These are phyloP conservation scores for Eublepharis macularius DNA, from an alignment of 2,113 vertebrate species.

Conservation along the genomic window DNA sequence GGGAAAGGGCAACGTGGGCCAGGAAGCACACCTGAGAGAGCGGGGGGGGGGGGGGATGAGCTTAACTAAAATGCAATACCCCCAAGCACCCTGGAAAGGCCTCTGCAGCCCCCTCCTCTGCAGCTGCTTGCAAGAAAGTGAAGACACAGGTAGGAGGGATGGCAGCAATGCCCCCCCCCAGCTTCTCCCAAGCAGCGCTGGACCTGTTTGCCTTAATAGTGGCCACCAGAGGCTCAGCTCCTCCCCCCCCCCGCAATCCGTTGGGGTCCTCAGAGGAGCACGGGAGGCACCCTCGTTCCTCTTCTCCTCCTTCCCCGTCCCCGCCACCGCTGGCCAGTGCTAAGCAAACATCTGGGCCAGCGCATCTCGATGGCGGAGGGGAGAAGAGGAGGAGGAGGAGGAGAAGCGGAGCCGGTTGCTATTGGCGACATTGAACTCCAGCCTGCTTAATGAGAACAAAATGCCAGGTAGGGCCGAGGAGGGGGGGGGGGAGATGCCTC, in stretches of 20 bases:
- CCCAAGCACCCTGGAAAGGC: background rate
- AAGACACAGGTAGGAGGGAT: slow-evolving; percentile 41
- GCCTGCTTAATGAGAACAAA: slow-evolving; percentile 11
- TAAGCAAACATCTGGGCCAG: slow-evolving; percentile 16
- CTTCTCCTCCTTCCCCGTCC: too few species aligned
- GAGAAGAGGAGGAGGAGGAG: background rate
- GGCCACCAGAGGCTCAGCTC: slow-evolving; percentile 27
- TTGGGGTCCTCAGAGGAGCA: slow-evolving; percentile 51
- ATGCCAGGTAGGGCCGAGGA: background rate
- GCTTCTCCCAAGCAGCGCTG: slow-evolving; percentile 20
- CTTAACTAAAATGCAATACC: background rate
- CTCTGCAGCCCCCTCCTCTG: slow-evolving; percentile 25
- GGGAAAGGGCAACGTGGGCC: background rate
- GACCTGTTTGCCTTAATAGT: slow-evolving; percentile 16
- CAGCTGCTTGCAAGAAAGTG: slow-evolving; percentile 61
- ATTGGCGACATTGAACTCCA: background rate
- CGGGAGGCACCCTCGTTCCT: too few species aligned
- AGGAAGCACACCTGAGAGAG: background rate
- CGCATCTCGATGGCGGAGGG: background rate
- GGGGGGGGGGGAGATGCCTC: background rate
- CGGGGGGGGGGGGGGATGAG: background rate
- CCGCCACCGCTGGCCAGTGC: rapidly evolving
- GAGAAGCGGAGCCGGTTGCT: background rate
- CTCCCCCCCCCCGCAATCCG: background rate
- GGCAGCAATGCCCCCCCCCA: slow-evolving; percentile 44